Evolutionary conservation across 2,797 vertebrate genomes (phyloP), one percentile per base, ranked within the genome.

Genomic region (Pangasius djambal): DNA sequence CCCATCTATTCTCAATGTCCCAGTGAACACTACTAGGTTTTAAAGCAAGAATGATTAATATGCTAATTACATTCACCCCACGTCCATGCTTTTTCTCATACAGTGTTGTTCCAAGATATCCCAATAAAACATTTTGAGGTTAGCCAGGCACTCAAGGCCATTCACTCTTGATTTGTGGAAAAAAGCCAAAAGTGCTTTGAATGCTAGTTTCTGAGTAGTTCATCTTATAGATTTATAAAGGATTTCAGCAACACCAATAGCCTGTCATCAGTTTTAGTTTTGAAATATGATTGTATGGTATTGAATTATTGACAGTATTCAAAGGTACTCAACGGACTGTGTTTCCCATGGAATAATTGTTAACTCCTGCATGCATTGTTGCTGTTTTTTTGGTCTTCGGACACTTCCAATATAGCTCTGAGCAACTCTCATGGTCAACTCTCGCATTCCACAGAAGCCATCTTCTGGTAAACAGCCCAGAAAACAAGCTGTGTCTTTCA

Each of bases 401-500:
- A 55, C 82, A 72, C 16, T 6, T 34, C 37, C 50, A 59, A 0
- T 84, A 50, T 85, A 79, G 57, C 16, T 59, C 70, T 75, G 89
- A 94, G 94, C 90, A 94, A 92, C 93, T 90, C 88, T 84, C 57
- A 34, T 67, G 87, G 91, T 82, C 75, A 89, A 92, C 83, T 91
- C 92, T 91, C 15, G 72, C 91, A 93, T 94, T 93, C 92, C 91
- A 90, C 89, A 79, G 86, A 85, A 90, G 93, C 90, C 92, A 92
- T 92, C 90, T 87, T 91, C 89, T 91, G 92, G 93, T 92, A 94
- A 94, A 94, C 92, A 92, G 84, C 34, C 92, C 88, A 77, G 91
- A 93, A 91, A 91, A 90, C 93, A 93, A 92, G 93, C 93, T 93
- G 93, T 92, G 93, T 91, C 92, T 94, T 95, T 95, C 91, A 94